A percentile compares a stretch with the other conserved stretches of the same genome.
Evolutionary conservation across 2,797 vertebrate genomes (phyloP).

Genomic region (Pangasius macronema): DNA sequence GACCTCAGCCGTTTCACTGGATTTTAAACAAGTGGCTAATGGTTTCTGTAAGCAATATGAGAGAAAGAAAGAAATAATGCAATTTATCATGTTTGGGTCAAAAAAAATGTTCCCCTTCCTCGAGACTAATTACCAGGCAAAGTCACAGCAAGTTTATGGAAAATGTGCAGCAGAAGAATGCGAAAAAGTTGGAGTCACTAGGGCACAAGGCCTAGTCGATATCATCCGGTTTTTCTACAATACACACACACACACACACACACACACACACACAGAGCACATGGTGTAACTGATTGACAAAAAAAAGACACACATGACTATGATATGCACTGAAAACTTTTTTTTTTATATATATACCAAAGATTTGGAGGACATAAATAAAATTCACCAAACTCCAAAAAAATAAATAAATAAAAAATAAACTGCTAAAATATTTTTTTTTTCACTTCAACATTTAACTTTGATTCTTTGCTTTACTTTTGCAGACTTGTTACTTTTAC

Average conservation of each 20-base stretch:
- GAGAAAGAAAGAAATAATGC: slow-evolving; percentile 10
- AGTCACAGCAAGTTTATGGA: slow-evolving; percentile 15
- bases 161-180: neutral
- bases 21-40: slow-evolving; percentile 18
- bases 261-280: neutral
- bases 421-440: neutral
- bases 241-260: neutral
- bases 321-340: no score
- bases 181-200: neutral
- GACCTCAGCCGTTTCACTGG: slow-evolving; percentile 11
- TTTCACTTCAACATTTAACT: no score
- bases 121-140: slow-evolving; percentile 11
- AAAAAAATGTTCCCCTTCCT: neutral
- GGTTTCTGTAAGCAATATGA: slow-evolving; percentile 14
- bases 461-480: no score
- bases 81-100: slow-evolving; percentile 25
- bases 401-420: no score
- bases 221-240: neutral
- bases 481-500: no score
- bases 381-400: no score
- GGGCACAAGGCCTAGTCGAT: neutral
- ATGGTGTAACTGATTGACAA: neutral
- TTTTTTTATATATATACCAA: neutral
- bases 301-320: neutral
- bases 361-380: neutral